phyloP scores from a whole-genome alignment of 37 sponge, comb jelly and placozoan genomes.

The Aphrocallistes beatrix region DNA sequence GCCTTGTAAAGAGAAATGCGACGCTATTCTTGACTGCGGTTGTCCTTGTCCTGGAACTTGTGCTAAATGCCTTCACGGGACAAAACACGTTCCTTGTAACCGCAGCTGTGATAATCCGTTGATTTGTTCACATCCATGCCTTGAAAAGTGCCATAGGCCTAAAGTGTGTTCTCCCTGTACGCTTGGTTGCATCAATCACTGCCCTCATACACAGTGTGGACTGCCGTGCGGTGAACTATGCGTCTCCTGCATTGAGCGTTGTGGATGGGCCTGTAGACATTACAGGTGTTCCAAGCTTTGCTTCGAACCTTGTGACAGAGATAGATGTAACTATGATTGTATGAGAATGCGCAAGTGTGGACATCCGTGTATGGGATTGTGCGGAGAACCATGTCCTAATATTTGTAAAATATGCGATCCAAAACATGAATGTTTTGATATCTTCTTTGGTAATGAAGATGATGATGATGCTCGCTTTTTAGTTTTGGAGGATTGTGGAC shows the following conservation, averaged over 20 bases:
- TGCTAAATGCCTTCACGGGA: conserved; percentile 20
- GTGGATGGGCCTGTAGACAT: conserved; percentile 26
- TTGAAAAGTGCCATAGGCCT: conserved; percentile 38
- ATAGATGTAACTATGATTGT: conserved; percentile 34
- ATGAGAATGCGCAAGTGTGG: conserved; percentile 37
- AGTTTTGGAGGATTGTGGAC: conserved; percentile 59
- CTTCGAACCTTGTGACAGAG: conserved; percentile 37
- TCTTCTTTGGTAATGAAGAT: conserved; percentile 82
- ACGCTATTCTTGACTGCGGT: neutral
- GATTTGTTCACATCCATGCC: conserved; percentile 62
- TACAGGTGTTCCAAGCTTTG: conserved; percentile 34
- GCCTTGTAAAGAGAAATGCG: neutral
- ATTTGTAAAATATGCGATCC: conserved; percentile 37
- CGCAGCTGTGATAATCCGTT: conserved; percentile 15
- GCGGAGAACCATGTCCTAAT: conserved; percentile 48
- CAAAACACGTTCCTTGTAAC: conserved; percentile 6
- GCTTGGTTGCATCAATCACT: conserved; percentile 47
- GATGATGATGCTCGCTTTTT: conserved; percentile 62
- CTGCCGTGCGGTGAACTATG: neutral
- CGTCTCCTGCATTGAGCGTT: conserved; percentile 12
- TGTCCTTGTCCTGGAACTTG: conserved; percentile 13
- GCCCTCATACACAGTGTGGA: conserved; percentile 55
- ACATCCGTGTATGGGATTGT: conserved; percentile 51
- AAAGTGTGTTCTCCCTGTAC: conserved; percentile 53
- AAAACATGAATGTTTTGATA: conserved; percentile 38